Conservation (phyloP, 2,113 vertebrate genomes). For the Carassius gibelio region DNA sequence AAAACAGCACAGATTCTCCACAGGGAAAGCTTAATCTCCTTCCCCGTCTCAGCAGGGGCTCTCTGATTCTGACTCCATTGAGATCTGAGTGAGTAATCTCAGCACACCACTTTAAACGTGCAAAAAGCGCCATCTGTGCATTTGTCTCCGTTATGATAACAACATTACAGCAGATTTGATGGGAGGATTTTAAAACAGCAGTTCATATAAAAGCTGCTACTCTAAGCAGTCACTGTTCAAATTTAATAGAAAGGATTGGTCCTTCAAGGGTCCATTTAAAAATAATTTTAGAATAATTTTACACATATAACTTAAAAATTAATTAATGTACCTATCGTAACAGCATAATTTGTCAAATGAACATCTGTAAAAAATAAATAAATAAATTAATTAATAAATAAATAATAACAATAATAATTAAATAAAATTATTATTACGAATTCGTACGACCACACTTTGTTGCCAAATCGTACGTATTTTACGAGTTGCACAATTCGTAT, state of each 20-base stretch:
- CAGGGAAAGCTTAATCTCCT: constrained; percentile 38
- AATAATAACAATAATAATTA: no score
- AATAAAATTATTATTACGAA: no score
- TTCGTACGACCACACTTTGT: background rate
- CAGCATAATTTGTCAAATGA: background rate
- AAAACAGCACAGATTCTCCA: constrained; percentile 24
- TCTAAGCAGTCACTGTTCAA: background rate
- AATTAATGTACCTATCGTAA: background rate
- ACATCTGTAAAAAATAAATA: no score
- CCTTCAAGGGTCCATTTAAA: background rate
- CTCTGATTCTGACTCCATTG: constrained; percentile 21
- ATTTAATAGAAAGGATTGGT: background rate
- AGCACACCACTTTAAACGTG: constrained; percentile 18
- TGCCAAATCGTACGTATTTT: no score
- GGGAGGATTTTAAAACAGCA: background rate
- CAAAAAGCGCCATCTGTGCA: constrained; percentile 26
- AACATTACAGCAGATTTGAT: constrained; percentile 9
- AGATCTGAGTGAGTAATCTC: constrained; percentile 33
- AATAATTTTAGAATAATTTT: background rate
- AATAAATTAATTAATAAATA: background rate
- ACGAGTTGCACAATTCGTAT: no score
- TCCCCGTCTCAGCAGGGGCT: constrained; percentile 8
- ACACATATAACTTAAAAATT: background rate
- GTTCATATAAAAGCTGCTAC: background rate
- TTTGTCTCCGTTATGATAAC: constrained; percentile 31